Evolutionary conservation across 2,888 invertebrate species (phyloP), one percentile per base, ranked within the genome.

Genomic region (Oxycera nigricornis): DNA sequence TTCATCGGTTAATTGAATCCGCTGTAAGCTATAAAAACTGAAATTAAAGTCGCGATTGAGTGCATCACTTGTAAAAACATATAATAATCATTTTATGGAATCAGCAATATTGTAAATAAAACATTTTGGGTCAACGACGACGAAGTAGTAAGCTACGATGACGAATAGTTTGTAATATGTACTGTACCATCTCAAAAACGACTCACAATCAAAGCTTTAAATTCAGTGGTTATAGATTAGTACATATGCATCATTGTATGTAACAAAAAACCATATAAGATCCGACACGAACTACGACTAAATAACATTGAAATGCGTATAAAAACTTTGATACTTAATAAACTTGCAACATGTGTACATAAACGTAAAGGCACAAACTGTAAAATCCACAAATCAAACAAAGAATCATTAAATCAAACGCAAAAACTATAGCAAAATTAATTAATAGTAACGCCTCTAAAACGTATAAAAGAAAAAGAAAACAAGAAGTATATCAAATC

Each of bases 401-500:
- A n/a, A 57, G 26, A 24, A 14, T 24, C 57, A 24, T 14, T 22
- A 9, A n/a, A 17, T 50, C 39, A 39, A 9, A 39, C 50, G 20
- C 2, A 50, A n/a, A 50, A 50, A 50, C n/a, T 50, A 50, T 50
- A 11, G 50, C n/a, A 7, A 59, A 59, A 59, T 6, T n/a, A 1
- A 55, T 1, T 28, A 59, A 59, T 28, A 28, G 17, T 14, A 28
- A 59, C n/a, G 28, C 26, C 22, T 55, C 22, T 55, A 31, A 62
- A 31, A n/a, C 35, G 39, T 20, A n/a, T 35, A 9, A 62, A 28
- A 62, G 14, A 46, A 46, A 35, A 3, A 57, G 24, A 35, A 35
- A 35, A 35, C 35, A 35, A 57, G 24, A 24, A 26, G 14, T 20
- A 62, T 39, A 31, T 62, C 61, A 59, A 70, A 74, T 68, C 68